These are phyloP conservation scores for Lepilemur ruficaudatus DNA, from an alignment of 2,797 vertebrate genomes.

Conservation along the genomic window DNA sequence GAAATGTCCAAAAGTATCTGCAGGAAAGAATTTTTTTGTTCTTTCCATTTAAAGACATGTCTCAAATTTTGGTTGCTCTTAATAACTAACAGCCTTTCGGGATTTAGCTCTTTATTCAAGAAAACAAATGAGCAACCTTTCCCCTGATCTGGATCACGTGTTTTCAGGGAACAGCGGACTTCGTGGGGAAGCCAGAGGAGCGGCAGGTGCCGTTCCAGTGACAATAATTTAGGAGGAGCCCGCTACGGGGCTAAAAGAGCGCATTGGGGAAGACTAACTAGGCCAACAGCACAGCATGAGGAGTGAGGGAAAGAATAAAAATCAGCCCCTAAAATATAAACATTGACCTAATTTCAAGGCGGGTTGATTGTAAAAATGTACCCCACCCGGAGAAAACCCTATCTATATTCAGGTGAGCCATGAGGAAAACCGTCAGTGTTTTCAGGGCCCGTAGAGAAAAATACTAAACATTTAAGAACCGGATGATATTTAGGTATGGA, in stretches of 20 bases:
- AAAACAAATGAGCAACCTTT: background rate
- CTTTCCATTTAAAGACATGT: background rate
- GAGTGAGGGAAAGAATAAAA: background rate
- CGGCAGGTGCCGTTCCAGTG: background rate
- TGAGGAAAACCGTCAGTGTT: background rate
- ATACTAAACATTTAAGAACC: slow-evolving; percentile 48
- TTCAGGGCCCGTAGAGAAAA: background rate
- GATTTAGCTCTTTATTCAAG: background rate
- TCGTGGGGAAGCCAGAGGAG: background rate
- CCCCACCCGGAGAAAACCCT: background rate
- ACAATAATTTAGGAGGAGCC: background rate
- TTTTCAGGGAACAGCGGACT: background rate
- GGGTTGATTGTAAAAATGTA: background rate
- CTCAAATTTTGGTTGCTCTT: background rate
- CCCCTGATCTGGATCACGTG: background rate
- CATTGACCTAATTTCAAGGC: slow-evolving; percentile 61
- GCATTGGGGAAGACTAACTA: background rate
- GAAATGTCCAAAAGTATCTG: background rate
- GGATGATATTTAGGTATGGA: background rate
- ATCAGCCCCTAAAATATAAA: background rate
- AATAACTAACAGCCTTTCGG: background rate
- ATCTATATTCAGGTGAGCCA: background rate
- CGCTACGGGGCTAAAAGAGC: background rate
- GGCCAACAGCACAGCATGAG: background rate
- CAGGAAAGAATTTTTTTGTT: background rate